Evolutionary conservation across 2,888 invertebrate genomes (phyloP), one percentile per base, ranked within the genome.

Genomic region (Drosophila falleni): DNA sequence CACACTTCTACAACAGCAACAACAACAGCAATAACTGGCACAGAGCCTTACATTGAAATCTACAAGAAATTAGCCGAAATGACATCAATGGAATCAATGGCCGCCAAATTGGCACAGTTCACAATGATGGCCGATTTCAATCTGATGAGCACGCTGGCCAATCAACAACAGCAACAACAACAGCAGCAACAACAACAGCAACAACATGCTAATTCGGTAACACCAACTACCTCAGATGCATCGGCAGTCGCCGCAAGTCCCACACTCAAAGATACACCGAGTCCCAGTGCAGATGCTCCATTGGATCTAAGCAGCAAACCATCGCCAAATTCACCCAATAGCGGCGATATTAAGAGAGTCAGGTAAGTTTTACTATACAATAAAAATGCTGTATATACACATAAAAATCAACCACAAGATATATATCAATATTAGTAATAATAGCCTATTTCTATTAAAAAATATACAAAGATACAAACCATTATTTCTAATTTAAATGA

Each of bases 291-390:
- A 50, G 84, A 93, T 90, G 90, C 90, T 68, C 97, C 97, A 19
- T 94, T 97, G 89, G 97, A 97, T 94, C 95, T 97, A 91, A 97
- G 97, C 94, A 96, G 96, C 91, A 97, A 95, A 94, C 96, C 94
- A 90, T 95, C 94, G 77, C 94, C 94, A 76, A 92, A 91, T 81
- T 92, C 91, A 89, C 91, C 91, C 85, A 90, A 91, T 67, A 90
- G 91, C 85, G 91, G 92, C 66, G 94, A 94, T 91, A 93, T 93
- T 78, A 94, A 96, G 93, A 93, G 96, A 95, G 95, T 94, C 94
- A 96, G 96, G 91, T 91, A 60, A 87, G 90, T 84, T 11, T 39
- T 23, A 63, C 31, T 10, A 5, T 58, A 35, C 9, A 10, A 9
- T 26, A 33, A 44, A 33, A 44, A 23, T 47, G 35, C 26, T 23